Base-by-base conservation (phyloP, 2,888 invertebrate species). In the Ditula angustiorana region DNA sequence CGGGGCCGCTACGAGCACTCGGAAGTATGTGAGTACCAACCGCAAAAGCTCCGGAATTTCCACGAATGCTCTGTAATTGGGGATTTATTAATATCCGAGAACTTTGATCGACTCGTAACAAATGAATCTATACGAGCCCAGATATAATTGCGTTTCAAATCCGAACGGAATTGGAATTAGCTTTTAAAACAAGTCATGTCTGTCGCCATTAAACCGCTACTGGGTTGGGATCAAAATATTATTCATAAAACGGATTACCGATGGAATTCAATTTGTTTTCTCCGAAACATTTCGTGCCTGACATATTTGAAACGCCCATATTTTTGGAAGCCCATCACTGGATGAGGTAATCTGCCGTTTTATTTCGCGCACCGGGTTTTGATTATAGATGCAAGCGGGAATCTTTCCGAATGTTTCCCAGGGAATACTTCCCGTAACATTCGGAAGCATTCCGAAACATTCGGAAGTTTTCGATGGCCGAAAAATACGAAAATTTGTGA, bases 11-110 rank as follows among this genome's bases (percentile, higher is more conserved):
- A 74, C 72, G 46, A 52, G 28, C 8, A 50, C 63, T 0, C 71
- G 72, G 7, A 59, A 67, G 1, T 52, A 60, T 23, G 83, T 85
- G 61, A 78, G 80, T 74, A 24, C n/a, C n/a, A n/a, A n/a, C n/a
- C n/a, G n/a, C 16, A 8, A 10, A 19, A 41, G 41, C 19, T 8
- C 5, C 5, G 30, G 4, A 50, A 19, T n/a, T 35, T 10, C 13
- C 37, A 37, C 16, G 3, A 37, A 13, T 3, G 4, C 16, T 16
- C 1, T 2, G 1, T 37, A 37, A 37, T 37, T 16, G 19, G 2
- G 41, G 11, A 41, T 41, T 41, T 41, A 35, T 35, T 13, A 35
- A 8, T 13, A 35, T 2, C 4, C 3, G 26, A 8, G 35, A 35
- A 4, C 5, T n/a, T 35, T 35, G 35, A 35, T 13, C n/a, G 35